phyloP scores from a whole-genome alignment of 2,888 invertebrate genomes.

The Harmothoe impar region DNA sequence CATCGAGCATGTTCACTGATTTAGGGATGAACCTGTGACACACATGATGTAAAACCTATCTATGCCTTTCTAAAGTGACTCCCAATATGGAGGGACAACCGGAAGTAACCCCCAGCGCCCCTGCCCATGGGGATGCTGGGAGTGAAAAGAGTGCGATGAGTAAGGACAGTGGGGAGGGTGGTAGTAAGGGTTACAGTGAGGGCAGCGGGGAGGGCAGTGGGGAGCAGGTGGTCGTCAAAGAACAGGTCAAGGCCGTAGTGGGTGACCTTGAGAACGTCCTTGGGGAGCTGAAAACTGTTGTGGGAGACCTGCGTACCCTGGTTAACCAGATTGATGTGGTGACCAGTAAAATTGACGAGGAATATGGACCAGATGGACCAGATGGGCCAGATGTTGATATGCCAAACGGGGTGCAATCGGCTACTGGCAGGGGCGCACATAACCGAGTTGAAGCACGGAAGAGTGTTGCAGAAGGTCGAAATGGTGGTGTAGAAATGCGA shows the following conservation, averaged over 20 bases:
- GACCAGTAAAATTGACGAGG: constrained; percentile 62
- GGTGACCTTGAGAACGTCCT: constrained; percentile 65
- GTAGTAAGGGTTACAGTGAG: background rate
- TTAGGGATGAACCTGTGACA: background rate
- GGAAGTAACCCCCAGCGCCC: background rate
- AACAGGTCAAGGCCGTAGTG: constrained; percentile 61
- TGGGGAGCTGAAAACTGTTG: constrained; percentile 63
- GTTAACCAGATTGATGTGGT: constrained; percentile 63
- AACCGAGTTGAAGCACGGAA: too few species aligned
- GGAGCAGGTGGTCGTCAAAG: constrained; percentile 48
- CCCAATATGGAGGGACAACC: background rate
- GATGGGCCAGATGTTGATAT: too few species aligned
- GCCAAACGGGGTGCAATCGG: too few species aligned
- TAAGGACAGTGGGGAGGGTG: constrained; percentile 28
- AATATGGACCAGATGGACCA: constrained; percentile 47
- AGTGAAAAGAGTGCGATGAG: background rate
- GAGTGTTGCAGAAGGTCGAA: background rate
- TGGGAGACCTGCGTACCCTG: constrained; percentile 59
- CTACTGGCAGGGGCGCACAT: background rate
- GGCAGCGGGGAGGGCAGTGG: background rate
- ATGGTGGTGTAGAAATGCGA: background rate
- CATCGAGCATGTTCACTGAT: too few species aligned
- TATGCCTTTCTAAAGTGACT: background rate
- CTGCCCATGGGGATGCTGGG: background rate
- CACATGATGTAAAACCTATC: background rate